phyloP scores from a whole-genome alignment of 2,888 invertebrate species.

The Lepidocyrtinus sp. region DNA sequence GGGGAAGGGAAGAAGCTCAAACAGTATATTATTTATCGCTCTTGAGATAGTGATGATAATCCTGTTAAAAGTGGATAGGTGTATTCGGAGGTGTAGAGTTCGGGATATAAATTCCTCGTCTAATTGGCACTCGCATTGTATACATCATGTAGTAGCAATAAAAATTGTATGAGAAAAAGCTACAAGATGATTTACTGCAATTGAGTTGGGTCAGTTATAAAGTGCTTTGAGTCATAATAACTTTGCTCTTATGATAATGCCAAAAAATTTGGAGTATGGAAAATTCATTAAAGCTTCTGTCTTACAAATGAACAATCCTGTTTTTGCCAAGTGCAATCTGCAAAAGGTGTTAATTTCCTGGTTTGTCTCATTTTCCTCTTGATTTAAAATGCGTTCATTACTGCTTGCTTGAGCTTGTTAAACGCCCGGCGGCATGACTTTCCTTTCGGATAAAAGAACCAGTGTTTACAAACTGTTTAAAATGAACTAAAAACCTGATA shows the following conservation, averaged over 20 bases:
- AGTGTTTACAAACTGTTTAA: too few species aligned
- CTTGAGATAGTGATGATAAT: constrained; percentile 11
- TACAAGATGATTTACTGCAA: neutral
- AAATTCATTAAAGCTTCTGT: neutral
- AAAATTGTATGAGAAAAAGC: neutral
- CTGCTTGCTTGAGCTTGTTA: too few species aligned
- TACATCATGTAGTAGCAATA: neutral
- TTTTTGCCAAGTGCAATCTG: neutral
- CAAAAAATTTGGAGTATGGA: neutral
- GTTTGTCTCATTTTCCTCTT: neutral
- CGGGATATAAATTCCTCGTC: neutral
- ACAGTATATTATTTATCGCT: neutral
- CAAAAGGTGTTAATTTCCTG: neutral
- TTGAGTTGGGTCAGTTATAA: too few species aligned
- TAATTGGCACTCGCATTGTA: neutral
- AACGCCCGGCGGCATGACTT: too few species aligned
- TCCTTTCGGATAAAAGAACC: too few species aligned
- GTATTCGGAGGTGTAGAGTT: neutral
- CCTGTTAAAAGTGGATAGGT: neutral
- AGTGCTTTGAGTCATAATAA: too few species aligned
- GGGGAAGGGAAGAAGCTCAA: neutral
- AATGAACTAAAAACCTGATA: too few species aligned
- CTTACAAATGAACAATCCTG: neutral
- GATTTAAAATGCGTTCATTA: too few species aligned
- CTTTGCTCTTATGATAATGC: neutral